These are phyloP conservation scores for Protophormia terraenovae DNA, from an alignment of 2,888 invertebrate genomes.

Conservation along the genomic window DNA sequence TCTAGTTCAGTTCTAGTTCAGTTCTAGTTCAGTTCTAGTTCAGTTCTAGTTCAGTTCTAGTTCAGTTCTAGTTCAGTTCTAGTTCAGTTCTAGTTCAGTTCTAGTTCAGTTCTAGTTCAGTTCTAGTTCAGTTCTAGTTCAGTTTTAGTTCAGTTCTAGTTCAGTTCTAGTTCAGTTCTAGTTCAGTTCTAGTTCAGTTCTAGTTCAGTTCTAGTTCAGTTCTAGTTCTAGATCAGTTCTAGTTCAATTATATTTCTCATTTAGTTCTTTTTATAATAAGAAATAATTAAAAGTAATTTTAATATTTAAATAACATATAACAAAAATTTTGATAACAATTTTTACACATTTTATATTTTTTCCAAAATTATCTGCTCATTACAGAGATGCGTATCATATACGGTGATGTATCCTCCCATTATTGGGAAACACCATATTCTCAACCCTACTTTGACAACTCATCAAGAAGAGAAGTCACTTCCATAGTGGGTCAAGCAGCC, in stretches of 20 bases:
- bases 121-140: too few species aligned
- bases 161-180: too few species aligned
- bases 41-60: background rate
- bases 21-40: background rate
- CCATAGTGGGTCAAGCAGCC: slow-evolving; percentile 93
- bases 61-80: background rate
- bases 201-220: too few species aligned
- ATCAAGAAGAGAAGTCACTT: slow-evolving; percentile 91
- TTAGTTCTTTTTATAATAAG: too few species aligned
- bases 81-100: too few species aligned
- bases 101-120: too few species aligned
- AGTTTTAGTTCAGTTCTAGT: too few species aligned
- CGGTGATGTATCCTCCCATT: slow-evolving; percentile 81
- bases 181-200: too few species aligned
- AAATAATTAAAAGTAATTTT: background rate
- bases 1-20: background rate
- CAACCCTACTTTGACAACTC: slow-evolving; percentile 95
- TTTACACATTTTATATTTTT: background rate
- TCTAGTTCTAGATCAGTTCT: too few species aligned
- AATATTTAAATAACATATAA: too few species aligned
- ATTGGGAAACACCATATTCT: slow-evolving; percentile 85
- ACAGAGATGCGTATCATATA: slow-evolving; percentile 79
- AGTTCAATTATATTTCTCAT: too few species aligned
- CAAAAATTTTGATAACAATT: too few species aligned
- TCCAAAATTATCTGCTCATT: slow-evolving; percentile 49